Evolutionary conservation across 2,888 invertebrate genomes (phyloP), one percentile per base, ranked within the genome.

Genomic region (Zeuzera pyrina): DNA sequence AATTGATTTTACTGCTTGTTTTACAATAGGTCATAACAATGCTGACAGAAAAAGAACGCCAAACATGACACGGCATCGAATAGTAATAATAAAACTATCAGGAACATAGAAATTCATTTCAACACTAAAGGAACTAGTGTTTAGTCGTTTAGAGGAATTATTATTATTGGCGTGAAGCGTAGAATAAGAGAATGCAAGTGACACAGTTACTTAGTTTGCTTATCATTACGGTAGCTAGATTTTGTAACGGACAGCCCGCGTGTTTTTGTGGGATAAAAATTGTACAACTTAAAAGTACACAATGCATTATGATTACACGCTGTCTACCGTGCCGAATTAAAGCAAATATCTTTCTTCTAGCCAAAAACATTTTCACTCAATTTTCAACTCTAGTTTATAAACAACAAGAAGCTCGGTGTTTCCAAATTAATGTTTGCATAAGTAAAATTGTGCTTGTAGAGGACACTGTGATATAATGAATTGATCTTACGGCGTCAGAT

Each of bases 291-390:
- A n/a, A n/a, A 37, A 42, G 36, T 38, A 41, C 37, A 58, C 61
- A 64, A 63, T 61, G 49, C 55, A 56, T 51, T 51, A 51, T 59
- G 55, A 62, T 63, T 57, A 57, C 51, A 38, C 45, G 39, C 50
- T 57, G 57, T 57, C 59, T 51, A 53, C 37, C 43, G 45, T 47
- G 43, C 46, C 49, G 57, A 60, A 60, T 62, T 57, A 56, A 49
- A 50, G 43, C 43, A 45, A 42, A 37, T 44, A 40, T 33, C 38
- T 32, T 40, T 38, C 41, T 42, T 33, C n/a, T n/a, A n/a, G n/a
- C n/a, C 5, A 19, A 19, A 19, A 19, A 7, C 5, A 19, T 19
- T 47, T 41, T 30, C 36, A 38, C 31, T 31, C 25, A 31, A 45
- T 33, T 42, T 36, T 37, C 15, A 34, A 36, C 41, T 42, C 27